phyloP scores from a whole-genome alignment of 2,113 vertebrate genomes.

The Ceratotherium simum region DNA sequence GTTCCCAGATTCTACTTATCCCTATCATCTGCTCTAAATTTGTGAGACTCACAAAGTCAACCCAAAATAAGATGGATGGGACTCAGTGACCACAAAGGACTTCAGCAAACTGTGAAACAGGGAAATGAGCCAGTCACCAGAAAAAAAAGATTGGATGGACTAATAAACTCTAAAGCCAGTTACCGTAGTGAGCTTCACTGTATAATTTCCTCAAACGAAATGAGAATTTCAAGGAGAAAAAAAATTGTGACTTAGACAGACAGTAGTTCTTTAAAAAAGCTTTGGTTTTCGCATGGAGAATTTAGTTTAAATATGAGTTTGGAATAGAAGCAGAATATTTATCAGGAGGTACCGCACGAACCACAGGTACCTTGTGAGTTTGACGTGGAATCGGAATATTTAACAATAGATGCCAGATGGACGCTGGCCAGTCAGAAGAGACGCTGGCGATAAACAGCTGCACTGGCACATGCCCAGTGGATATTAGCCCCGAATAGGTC shows the following conservation, averaged over 20 bases:
- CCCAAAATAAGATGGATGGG: constrained; percentile 66
- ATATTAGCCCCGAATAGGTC: background rate
- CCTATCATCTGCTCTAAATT: background rate
- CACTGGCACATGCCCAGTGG: background rate
- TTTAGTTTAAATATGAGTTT: background rate
- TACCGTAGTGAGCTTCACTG: background rate
- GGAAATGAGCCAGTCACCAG: constrained; percentile 45
- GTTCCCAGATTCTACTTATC: constrained; percentile 46
- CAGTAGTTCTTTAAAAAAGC: background rate
- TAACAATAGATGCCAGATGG: background rate
- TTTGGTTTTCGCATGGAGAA: background rate
- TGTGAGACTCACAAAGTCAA: constrained; percentile 57
- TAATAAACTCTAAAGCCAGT: background rate
- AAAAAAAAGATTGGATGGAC: constrained; percentile 15
- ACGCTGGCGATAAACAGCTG: background rate
- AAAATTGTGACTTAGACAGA: background rate
- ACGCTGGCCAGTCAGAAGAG: background rate
- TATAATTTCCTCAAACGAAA: constrained; percentile 35
- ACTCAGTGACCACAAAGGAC: constrained; percentile 58
- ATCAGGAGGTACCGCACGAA: background rate
- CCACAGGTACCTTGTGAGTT: background rate
- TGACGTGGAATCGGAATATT: background rate
- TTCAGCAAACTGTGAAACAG: constrained; percentile 74
- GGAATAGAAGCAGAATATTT: background rate
- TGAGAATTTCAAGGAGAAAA: background rate